phyloP scores from a whole-genome alignment of 2,797 vertebrate genomes.

The Ctenopoma multispine region DNA sequence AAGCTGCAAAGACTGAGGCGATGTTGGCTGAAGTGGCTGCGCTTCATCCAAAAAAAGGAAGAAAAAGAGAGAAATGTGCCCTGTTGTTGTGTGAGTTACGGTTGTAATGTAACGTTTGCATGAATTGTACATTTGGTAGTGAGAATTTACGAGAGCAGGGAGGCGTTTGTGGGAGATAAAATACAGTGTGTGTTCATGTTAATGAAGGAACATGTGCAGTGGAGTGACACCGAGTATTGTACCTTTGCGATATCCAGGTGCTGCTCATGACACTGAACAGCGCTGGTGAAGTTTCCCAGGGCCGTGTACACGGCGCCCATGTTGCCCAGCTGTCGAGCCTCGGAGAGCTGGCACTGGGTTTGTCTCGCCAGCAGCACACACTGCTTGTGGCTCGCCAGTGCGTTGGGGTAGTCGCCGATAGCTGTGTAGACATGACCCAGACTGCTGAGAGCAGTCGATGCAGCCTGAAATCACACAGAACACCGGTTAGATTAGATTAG shows the following conservation, averaged over 20 bases:
- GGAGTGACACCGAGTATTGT: too few species aligned
- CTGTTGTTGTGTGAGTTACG: not conserved
- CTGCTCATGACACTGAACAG: conserved; percentile 93
- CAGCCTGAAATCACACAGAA: conserved; percentile 84
- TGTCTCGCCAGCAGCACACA: conserved; percentile 94
- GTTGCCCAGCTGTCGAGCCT: conserved; percentile 96
- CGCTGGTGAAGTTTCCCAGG: conserved; percentile 94
- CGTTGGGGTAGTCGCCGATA: conserved; percentile 96
- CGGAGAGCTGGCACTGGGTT: conserved; percentile 91
- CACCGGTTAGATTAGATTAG: too few species aligned
- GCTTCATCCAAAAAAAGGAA: conserved; percentile 6
- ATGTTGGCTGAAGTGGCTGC: conserved; percentile 9
- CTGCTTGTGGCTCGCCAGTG: conserved; percentile 96
- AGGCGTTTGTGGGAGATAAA: too few species aligned
- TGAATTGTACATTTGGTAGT: not conserved
- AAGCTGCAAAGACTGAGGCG: conserved; percentile 11
- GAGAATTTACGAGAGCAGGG: too few species aligned
- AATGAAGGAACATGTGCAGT: too few species aligned
- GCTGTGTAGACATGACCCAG: conserved; percentile 97
- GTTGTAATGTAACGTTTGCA: conserved; percentile 24
- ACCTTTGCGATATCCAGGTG: conserved; percentile 94
- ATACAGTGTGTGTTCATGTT: too few species aligned
- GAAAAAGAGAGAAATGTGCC: conserved; percentile 5
- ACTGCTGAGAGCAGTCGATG: conserved; percentile 93
- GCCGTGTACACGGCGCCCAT: conserved; percentile 98